phyloP scores from a whole-genome alignment of 2,888 invertebrate genomes.

The Poecilus cupreus region DNA sequence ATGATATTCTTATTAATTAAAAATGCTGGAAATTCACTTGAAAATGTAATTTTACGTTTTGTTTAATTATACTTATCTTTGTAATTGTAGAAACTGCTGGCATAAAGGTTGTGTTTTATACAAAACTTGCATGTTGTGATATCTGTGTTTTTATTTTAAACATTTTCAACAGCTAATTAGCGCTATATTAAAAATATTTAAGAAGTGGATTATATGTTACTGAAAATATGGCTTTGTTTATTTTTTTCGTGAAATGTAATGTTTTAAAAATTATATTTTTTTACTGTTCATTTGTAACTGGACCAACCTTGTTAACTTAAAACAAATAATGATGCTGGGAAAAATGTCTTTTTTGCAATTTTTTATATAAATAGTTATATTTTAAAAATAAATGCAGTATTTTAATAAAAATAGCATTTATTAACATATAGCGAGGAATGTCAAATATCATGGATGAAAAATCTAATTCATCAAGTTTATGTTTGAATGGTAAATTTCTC shows the following conservation, averaged over 20 bases:
- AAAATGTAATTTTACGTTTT: background rate
- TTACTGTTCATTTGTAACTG: too few species aligned
- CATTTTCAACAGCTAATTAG: background rate
- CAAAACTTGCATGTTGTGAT: background rate
- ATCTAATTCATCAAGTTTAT: too few species aligned
- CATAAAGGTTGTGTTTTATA: background rate
- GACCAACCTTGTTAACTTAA: too few species aligned
- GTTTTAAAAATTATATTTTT: background rate
- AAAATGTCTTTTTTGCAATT: too few species aligned
- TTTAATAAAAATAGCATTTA: too few species aligned
- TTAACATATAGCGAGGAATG: too few species aligned
- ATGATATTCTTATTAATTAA: slow-evolving; percentile 36
- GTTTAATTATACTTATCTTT: background rate
- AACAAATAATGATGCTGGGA: too few species aligned
- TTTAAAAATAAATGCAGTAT: too few species aligned
- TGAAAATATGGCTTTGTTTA: background rate
- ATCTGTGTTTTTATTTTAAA: background rate
- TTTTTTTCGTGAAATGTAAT: background rate
- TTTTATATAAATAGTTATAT: too few species aligned
- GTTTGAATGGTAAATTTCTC: too few species aligned
- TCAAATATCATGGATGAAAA: too few species aligned
- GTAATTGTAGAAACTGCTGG: background rate
- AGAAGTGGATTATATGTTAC: too few species aligned
- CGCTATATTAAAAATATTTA: background rate
- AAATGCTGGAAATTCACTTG: slow-evolving; percentile 17